Evolutionary conservation across 2,888 invertebrate genomes (phyloP), one percentile per base, ranked within the genome.

Genomic region (Neria commutata): DNA sequence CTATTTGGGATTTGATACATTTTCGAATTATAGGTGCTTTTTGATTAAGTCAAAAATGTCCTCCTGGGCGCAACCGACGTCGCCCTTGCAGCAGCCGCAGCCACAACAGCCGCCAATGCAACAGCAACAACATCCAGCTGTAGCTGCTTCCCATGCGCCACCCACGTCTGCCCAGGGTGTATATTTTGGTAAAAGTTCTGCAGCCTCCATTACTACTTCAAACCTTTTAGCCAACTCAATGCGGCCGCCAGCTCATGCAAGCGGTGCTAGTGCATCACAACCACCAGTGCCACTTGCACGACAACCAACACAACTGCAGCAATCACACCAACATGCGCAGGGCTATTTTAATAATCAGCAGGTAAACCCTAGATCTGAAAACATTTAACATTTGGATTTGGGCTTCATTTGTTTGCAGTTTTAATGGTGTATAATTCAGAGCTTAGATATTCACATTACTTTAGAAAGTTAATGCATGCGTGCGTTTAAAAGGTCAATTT

Each of bases 301-400:
- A 14, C 42, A 42, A 19, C 42, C 3, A n/a, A n/a, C n/a, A 21
- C 54, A 46, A 33, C 54, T 34, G 11, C 54, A 49, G 8, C 49
- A 29, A 29, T 14, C 17, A 21, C 46, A 46, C 4, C 57, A 19
- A 59, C 40, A 48, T 26, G 17, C 40, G 45, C 62, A 57, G 40
- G 54, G 56, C 24, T 51, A 51, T 58, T 61, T 58, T 46, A 61
- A 56, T 53, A 52, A 60, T 56, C 66, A 66, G 61, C 67, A 68
- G 68, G 68, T 68, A 67, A 63, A n/a, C n/a, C n/a, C n/a, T n/a
- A n/a, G n/a, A n/a, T n/a, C 25, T 64, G 34, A 11, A 11, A 26
- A 11, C 4, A 37, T 2, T 37, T 3, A 5, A 4, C 16, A 37
- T 1, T 16, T 37, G n/a, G 4, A 37, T 3, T 37, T 37, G 14